Base-by-base conservation (phyloP, 2,113 vertebrate species). In the Phylloscopus trochiloides region DNA sequence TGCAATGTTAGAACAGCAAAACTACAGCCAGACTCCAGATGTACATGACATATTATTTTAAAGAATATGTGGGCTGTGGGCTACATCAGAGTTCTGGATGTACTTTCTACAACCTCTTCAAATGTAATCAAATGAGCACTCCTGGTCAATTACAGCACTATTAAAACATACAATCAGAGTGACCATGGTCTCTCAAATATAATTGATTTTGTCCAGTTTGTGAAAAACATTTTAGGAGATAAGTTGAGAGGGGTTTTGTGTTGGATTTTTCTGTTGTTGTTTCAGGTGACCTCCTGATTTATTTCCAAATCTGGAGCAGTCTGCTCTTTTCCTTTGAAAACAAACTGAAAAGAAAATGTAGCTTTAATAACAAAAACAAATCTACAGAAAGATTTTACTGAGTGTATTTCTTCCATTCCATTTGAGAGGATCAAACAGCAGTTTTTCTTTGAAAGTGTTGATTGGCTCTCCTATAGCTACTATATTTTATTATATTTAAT, bases 231-330 rank as follows among this genome's bases (percentile, higher is more conserved):
- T 65, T 88, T 50, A 32, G 54, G 18, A 68, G 7, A 73, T 14
- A 78, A 82, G 19, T 0, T 63, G 31, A 90, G 42, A 76, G n/a
- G 1, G 4, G 3, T 2, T 83, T 73, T 82, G 8, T 32, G 15
- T 42, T 48, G 47, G 40, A 54, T 28, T 79, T 78, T 85, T 34
- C 42, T 58, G 18, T 61, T 92, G 54, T 67, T 92, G 78, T 94
- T 97, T 96, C 71, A 89, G 59, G 68, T 90, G 61, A 95, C 42
- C 83, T 93, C 55, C 45, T 58, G 55, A 90, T 97, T 94, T 91
- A 62, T 91, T 89, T 95, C 38, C 87, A 94, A 93, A 81, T 13
- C 47, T 75, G 42, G 13, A 95, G 82, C 38, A 42, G 45, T 57
- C 47, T 70, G 45, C 78, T 86, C 67, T 68, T 86, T 83, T 70